Evolutionary conservation across 1,140 invertebrate genomes (phyloP).

Genomic region (Drosophila setifemur): DNA sequence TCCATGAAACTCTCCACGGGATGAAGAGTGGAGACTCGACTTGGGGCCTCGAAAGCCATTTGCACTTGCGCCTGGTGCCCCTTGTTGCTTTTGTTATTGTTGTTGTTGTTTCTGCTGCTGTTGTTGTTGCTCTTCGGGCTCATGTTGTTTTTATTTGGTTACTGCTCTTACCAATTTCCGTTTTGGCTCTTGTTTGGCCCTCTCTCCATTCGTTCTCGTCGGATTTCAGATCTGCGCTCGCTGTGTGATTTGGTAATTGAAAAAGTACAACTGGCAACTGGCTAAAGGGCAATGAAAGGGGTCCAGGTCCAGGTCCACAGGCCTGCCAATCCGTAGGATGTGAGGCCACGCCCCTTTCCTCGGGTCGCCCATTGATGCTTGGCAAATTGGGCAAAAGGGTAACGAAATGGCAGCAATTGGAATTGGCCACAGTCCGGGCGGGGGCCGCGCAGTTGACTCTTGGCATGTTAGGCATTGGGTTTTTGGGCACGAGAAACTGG

Average conservation of each 20-base stretch:
- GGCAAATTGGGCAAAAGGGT: slow-evolving; percentile 70
- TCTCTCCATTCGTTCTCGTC: slow-evolving; percentile 45
- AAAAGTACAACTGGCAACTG: slow-evolving; percentile 37
- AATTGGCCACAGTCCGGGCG: slow-evolving; percentile 57
- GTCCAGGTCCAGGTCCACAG: slow-evolving; percentile 12
- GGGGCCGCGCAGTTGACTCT: slow-evolving; percentile 1
- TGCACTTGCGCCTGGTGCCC: slow-evolving; percentile 72
- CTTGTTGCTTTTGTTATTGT: slow-evolving; percentile 36
- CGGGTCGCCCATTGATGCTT: slow-evolving; percentile 45
- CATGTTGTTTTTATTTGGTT: slow-evolving; percentile 13
- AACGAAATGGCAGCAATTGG: slow-evolving; percentile 68
- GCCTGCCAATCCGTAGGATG: slow-evolving; percentile 34
- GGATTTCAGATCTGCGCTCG: slow-evolving; percentile 35
- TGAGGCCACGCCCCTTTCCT: slow-evolving; percentile 19
- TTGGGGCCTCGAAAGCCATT: slow-evolving; percentile 63
- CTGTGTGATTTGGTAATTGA: slow-evolving; percentile 70
- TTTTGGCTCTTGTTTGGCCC: slow-evolving; percentile 51
- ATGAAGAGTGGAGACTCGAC: slow-evolving; percentile 14
- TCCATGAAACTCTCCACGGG: slow-evolving; percentile 29
- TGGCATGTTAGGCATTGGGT: background rate
- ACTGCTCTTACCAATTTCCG: slow-evolving; percentile 74
- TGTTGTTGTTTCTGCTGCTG: slow-evolving; percentile 9
- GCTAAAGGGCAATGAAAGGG: slow-evolving; percentile 2
- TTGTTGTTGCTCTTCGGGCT: slow-evolving; percentile 12
- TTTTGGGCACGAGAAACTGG: slow-evolving; percentile 2